Evolutionary conservation across 2,113 vertebrate genomes (phyloP).

Genomic region (Serinus canaria): DNA sequence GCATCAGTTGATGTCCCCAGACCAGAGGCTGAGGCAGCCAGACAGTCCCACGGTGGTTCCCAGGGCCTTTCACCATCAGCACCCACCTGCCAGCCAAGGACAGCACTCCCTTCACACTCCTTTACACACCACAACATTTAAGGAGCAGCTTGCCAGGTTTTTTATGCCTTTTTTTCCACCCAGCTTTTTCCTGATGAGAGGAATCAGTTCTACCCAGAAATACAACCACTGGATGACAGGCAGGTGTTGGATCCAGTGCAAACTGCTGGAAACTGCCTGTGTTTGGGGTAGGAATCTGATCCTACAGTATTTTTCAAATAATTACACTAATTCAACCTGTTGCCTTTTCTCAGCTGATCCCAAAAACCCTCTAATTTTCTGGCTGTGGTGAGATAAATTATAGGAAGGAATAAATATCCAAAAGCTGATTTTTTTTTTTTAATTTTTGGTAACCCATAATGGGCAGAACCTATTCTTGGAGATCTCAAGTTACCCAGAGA

Average conservation of each 20-base stretch:
- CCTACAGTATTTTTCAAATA: not conserved
- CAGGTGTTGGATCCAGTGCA: not conserved
- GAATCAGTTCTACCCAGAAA: not conserved
- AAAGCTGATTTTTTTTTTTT: not conserved
- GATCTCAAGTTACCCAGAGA: slow-evolving; percentile 25
- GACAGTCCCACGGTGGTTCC: not conserved
- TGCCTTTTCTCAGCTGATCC: not conserved
- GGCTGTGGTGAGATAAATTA: not conserved
- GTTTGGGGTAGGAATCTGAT: not conserved
- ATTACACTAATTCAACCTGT: not conserved
- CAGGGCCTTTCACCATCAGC: accelerated
- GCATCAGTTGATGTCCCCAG: not conserved
- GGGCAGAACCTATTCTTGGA: not conserved
- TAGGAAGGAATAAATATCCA: not conserved
- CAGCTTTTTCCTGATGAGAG: not conserved
- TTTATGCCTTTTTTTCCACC: accelerated
- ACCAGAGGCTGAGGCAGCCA: not conserved
- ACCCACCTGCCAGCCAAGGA: accelerated
- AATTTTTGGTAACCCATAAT: not conserved
- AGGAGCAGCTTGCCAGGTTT: not conserved
- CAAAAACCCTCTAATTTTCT: not conserved
- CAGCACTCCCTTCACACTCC: not conserved
- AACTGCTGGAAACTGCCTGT: accelerated
- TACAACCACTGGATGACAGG: accelerated
- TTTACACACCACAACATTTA: not conserved